These are phyloP conservation scores for Danio kyathit DNA, from an alignment of 2,797 vertebrate genomes.

Conservation along the genomic window DNA sequence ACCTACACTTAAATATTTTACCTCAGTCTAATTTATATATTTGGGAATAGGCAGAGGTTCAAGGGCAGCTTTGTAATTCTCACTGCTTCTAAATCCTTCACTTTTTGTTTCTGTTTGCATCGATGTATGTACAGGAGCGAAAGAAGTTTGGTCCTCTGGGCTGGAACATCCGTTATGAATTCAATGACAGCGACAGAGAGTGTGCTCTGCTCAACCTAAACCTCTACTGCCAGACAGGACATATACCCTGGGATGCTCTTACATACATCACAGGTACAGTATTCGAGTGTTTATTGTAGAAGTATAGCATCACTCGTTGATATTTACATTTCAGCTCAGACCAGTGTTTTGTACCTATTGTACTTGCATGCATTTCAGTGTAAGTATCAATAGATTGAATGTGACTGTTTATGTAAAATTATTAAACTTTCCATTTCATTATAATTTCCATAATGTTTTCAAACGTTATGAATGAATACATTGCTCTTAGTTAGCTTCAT, in stretches of 20 bases:
- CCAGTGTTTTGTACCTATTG: not conserved
- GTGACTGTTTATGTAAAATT: not conserved
- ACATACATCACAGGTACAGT: constrained; percentile 78
- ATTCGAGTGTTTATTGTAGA: constrained; percentile 33
- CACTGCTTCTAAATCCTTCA: not conserved
- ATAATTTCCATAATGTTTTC: not conserved
- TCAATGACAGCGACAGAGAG: constrained; percentile 86
- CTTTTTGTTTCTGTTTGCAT: constrained; percentile 23
- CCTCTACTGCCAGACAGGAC: constrained; percentile 79
- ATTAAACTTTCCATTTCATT: not conserved
- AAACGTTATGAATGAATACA: not conserved
- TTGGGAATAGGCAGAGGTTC: not conserved
- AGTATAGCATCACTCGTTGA: constrained; percentile 47
- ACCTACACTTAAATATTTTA: too few relatives aligned
- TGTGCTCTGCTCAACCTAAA: constrained; percentile 85
- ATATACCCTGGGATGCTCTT: constrained; percentile 82
- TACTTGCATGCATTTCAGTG: too few relatives aligned
- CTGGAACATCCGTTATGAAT: constrained; percentile 89
- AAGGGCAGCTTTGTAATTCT: not conserved
- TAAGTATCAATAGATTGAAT: not conserved
- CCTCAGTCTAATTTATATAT: not conserved
- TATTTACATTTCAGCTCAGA: not conserved
- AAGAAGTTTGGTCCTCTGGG: constrained; percentile 86
- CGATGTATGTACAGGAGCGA: constrained; percentile 75
- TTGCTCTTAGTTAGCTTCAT: constrained; percentile 1